Base-by-base conservation (phyloP, 2,113 vertebrate species). In the Fregetta grallaria region DNA sequence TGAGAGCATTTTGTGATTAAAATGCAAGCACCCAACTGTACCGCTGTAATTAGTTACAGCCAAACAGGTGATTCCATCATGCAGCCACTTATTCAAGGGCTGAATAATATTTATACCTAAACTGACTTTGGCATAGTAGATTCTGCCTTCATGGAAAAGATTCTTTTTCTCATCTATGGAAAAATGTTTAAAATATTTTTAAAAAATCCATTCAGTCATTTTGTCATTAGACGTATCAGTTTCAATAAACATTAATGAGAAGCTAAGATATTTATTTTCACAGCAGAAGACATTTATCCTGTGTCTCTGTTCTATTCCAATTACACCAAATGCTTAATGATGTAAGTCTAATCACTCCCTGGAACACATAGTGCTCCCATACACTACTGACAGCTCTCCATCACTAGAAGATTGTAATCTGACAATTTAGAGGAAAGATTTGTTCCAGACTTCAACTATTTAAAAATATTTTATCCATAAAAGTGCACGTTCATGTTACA, bases 241-340 rank as follows among this genome's bases (percentile, higher is more conserved):
- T 84, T 59, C 94, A 59, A 72, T 72, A 91, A 94, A 77, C 78
- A 77, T 62, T 90, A 88, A 81, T 50, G 79, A 88, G 89, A 88
- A 88, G 66, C 44, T 85, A 71, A 86, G 87, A 71, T 52, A 53
- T 49, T 89, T 73, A 65, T 79, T 96, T 94, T 88, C 70, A 62
- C 55, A 93, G 81, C 36, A 96, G 40, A 52, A 88, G 38, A 84
- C 73, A 95, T 95, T 96, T 88, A 83, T 87, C 32, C 38, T 91
- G 19, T 68, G n/a, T 56, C 65, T 44, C 61, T 19, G 0, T 79
- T 85, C 65, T 59, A 63, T 38, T 86, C 72, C 66, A 91, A 71
- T 88, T 91, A 97, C 66, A 80, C n/a, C 49, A 82, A 92, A 90
- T 72, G 55, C 66, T 94, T 90, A 91, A 90, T 30, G 30, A 83